Base-by-base conservation (phyloP, 1,140 invertebrate species). In the Bombus affinis region DNA sequence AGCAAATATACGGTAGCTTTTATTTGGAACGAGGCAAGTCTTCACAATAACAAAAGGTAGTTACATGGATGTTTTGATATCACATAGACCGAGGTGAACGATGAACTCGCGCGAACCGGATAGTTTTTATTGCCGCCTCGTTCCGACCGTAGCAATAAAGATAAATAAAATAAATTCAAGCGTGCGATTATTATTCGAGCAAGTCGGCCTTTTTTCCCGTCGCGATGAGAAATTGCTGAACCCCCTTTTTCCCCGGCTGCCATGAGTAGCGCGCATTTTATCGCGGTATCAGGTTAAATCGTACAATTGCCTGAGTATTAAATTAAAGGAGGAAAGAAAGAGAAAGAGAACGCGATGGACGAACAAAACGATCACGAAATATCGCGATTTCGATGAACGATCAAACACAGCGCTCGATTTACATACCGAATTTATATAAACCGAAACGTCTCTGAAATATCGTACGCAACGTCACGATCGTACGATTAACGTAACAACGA, bases 141-240 rank as follows among this genome's bases (percentile, higher is more conserved):
- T 62, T 32, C 42, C 35, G 22, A 53, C 22, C 47, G 66, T 39
- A 57, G 71, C 39, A 75, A 74, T 73, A 68, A 77, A 83, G 65
- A 83, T 57, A 68, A 83, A 77, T 57, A 72, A 77, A 84, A 79
- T 70, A 79, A 35, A 84, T 62, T 71, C 22, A 79, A 72, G 15
- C 76, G 53, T n/a, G 22, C 47, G 25, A 57, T 72, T 79, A 80
- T 70, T 80, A 72, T 85, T 80, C 66, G 59, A 85, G 76, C 68
- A 9, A 62, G 9, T 65, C 66, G 32, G 25, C 18, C 32, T 53
- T 72, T 80, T 80, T 32, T 28, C 32, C 32, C 28, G 28, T 44
- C 39, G 53, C 13, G 18, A 39, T 53, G 68, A 85, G 68, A 79
- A 70, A 62, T 85, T 72, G 57, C 42, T 53, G 28, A 57, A 85